Evolutionary conservation across 2,888 invertebrate species (phyloP).

Genomic region (Atherix ibis): DNA sequence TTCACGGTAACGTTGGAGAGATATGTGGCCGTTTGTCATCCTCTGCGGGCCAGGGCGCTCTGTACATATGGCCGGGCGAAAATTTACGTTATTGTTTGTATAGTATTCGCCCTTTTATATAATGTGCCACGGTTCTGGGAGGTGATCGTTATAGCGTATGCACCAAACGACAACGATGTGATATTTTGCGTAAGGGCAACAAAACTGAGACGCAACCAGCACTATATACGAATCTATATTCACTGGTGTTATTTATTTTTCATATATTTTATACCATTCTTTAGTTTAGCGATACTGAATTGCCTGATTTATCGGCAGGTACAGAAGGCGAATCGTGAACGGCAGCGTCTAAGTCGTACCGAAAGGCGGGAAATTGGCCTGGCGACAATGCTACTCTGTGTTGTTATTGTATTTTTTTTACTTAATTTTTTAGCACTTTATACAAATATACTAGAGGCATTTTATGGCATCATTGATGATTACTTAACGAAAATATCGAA

Average conservation of each 20-base stretch:
- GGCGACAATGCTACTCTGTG: conserved; percentile 87
- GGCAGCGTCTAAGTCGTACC: conserved; percentile 73
- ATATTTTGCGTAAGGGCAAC: conserved; percentile 59
- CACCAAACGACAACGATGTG: conserved; percentile 36
- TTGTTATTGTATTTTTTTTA: conserved; percentile 85
- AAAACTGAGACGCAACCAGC: conserved; percentile 46
- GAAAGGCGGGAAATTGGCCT: conserved; percentile 86
- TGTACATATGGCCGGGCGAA: conserved; percentile 81
- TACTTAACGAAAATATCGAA: conserved; percentile 71
- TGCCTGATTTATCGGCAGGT: conserved; percentile 82
- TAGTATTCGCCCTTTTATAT: conserved; percentile 66
- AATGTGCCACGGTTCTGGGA: conserved; percentile 73
- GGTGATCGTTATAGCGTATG: conserved; percentile 35
- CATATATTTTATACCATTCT: conserved; percentile 86
- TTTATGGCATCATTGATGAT: conserved; percentile 47
- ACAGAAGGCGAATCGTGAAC: conserved; percentile 73
- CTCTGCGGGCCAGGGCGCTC: conserved; percentile 70
- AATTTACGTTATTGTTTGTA: conserved; percentile 68
- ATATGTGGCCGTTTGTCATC: conserved; percentile 87
- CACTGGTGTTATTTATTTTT: conserved; percentile 89
- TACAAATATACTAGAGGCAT: conserved; percentile 73
- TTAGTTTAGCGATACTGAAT: conserved; percentile 76
- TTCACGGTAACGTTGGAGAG: conserved; percentile 82
- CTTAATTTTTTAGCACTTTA: conserved; percentile 81
- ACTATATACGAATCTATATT: conserved; percentile 76